These are phyloP conservation scores for Drosophila borborema DNA, from an alignment of 2,888 invertebrate genomes.

Conservation along the genomic window DNA sequence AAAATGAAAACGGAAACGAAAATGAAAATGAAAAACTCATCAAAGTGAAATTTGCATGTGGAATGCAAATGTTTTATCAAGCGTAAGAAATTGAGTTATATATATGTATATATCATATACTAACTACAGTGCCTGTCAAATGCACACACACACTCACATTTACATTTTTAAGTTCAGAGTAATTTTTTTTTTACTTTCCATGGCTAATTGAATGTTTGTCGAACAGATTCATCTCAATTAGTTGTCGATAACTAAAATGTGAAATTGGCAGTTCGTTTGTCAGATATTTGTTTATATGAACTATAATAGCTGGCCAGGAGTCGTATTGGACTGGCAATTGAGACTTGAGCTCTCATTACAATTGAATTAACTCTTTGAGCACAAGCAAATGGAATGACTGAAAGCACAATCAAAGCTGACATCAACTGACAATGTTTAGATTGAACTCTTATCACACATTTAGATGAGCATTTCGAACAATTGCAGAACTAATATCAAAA, in stretches of 20 bases:
- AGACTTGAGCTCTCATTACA: conserved; percentile 1
- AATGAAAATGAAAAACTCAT: conserved; percentile 30
- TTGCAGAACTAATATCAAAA: background rate
- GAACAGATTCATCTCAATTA: conserved; percentile 36
- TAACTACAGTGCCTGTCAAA: conserved; percentile 19
- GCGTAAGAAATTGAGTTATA: conserved; percentile 38
- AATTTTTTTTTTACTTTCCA: conserved; percentile 8
- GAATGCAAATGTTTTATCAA: conserved; percentile 39
- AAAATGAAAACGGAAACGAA: conserved; percentile 6
- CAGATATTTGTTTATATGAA: background rate
- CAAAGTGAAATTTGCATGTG: conserved; percentile 40
- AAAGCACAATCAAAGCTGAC: background rate
- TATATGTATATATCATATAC: conserved; percentile 18
- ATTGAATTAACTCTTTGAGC: conserved; percentile 7
- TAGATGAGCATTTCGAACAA: background rate
- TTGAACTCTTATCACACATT: background rate
- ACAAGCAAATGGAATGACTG: background rate
- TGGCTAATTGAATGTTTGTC: conserved; percentile 37
- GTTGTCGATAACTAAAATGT: conserved; percentile 26
- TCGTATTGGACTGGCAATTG: background rate
- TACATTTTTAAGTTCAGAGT: conserved; percentile 9
- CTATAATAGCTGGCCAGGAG: background rate
- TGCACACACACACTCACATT: background rate
- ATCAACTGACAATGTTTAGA: background rate
- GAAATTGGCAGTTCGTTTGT: conserved; percentile 22